A percentile compares a stretch with the other conserved stretches of the same genome.
Evolutionary conservation across 2,888 invertebrate genomes (phyloP).

Genomic region (Heteromurus nitidus): DNA sequence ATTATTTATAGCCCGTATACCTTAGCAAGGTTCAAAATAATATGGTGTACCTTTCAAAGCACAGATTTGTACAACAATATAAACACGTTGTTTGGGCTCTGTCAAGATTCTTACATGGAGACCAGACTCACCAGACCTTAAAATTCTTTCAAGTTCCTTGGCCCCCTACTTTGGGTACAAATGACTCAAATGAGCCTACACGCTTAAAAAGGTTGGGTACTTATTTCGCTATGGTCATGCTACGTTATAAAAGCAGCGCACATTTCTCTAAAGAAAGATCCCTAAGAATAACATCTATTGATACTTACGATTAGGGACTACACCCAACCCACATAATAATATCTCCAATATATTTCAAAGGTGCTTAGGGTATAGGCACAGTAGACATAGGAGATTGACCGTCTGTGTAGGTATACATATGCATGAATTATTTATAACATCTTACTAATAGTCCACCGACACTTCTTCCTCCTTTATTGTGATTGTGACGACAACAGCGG

Average conservation of each 20-base stretch:
- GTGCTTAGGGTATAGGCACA: too few species aligned
- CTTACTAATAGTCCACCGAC: too few species aligned
- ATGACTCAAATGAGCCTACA: too few species aligned
- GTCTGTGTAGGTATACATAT: too few species aligned
- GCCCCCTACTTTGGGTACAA: constrained; percentile 13
- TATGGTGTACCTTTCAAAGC: not conserved
- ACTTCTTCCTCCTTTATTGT: constrained; percentile 20
- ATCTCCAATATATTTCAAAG: too few species aligned
- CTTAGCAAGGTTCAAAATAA: not conserved
- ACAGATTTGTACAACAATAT: constrained; percentile 1
- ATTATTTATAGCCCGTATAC: not conserved
- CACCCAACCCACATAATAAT: too few species aligned
- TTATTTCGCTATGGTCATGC: too few species aligned
- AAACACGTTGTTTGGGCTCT: constrained; percentile 19
- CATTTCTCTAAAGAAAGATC: not conserved
- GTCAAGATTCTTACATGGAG: constrained; percentile 9
- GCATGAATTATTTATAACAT: too few species aligned
- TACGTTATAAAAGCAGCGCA: too few species aligned
- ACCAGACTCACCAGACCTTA: constrained; percentile 17
- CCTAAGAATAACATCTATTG: not conserved
- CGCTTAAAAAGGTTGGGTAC: too few species aligned
- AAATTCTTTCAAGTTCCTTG: constrained; percentile 34
- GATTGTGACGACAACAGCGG: constrained; percentile 35
- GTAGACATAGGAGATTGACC: too few species aligned
- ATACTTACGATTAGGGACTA: not conserved